Evolutionary conservation across 2,113 vertebrate genomes (phyloP).

Genomic region (Larimichthys crocea): DNA sequence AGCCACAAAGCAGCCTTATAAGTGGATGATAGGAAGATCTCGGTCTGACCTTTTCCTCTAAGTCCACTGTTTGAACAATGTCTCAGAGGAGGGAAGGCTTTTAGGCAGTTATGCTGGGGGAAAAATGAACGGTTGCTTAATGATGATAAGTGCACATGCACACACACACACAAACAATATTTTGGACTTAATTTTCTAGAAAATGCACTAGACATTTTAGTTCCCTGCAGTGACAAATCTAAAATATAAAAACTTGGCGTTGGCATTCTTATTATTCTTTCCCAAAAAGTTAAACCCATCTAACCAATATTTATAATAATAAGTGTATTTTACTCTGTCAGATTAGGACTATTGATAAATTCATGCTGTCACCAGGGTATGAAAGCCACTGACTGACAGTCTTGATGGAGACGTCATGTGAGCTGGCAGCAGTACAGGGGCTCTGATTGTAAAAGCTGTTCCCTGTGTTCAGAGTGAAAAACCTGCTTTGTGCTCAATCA

Average conservation of each 20-base stretch:
- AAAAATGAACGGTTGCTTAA: conserved; percentile 40
- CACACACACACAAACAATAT: background rate
- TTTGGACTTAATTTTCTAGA: conserved; percentile 46
- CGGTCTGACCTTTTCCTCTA: conserved; percentile 52
- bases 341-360: conserved; percentile 13
- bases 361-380: conserved; percentile 1
- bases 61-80: conserved; percentile 69
- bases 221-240: background rate
- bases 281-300: background rate
- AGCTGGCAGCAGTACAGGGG: conserved; percentile 54
- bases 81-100: conserved; percentile 51
- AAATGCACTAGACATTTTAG: background rate
- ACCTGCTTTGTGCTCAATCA: conserved; percentile 61
- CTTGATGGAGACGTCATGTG: conserved; percentile 58
- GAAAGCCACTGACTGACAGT: conserved; percentile 33
- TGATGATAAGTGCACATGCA: conserved; percentile 54
- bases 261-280: background rate
- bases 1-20: background rate
- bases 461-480: conserved; percentile 52
- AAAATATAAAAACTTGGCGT: background rate
- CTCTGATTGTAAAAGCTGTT: conserved; percentile 55
- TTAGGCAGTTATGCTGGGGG: conserved; percentile 64
- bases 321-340: background rate
- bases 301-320: background rate
- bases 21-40: conserved; percentile 60